These are phyloP conservation scores for Hymenochirus boettgeri DNA, from an alignment of 2,113 vertebrate species.

Conservation along the genomic window DNA sequence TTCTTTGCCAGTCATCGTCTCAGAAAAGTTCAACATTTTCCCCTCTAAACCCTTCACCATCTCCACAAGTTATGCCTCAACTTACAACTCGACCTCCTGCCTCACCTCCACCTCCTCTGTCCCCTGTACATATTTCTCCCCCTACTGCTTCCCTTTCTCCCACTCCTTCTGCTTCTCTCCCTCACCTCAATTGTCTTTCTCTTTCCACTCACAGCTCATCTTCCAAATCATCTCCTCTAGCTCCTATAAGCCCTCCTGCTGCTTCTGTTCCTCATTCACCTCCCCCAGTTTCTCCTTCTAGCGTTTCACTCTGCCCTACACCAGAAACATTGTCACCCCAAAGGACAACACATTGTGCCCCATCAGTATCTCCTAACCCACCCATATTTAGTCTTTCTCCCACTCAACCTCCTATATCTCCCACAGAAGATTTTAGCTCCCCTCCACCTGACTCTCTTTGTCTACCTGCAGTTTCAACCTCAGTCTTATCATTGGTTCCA, in stretches of 20 bases:
- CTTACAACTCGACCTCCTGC: conserved; percentile 8
- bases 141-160: conserved; percentile 17
- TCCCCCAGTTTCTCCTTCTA: conserved; percentile 15
- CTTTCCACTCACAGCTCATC: conserved; percentile 7
- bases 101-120: conserved; percentile 8
- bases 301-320: conserved; percentile 12
- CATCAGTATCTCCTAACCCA: conserved; percentile 29
- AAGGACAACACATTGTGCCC: conserved; percentile 8
- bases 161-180: neutral
- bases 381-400: conserved; percentile 15
- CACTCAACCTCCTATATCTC: conserved; percentile 6
- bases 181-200: neutral
- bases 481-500: conserved; percentile 12
- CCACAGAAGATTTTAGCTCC: conserved; percentile 8
- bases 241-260: conserved; percentile 18
- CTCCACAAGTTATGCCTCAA: conserved; percentile 21
- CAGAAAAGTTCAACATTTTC: conserved; percentile 10
- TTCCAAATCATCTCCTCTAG: conserved; percentile 18
- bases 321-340: conserved; percentile 22
- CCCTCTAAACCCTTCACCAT: conserved; percentile 7
- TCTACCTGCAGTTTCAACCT: conserved; percentile 30
- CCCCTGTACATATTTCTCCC: conserved; percentile 7
- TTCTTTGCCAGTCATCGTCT: conserved; percentile 17
- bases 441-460: conserved; percentile 4
- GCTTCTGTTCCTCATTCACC: conserved; percentile 19